A percentile compares a stretch with the other conserved stretches of the same genome.
These are phyloP conservation scores for Psophia crepitans DNA, from an alignment of 2,113 vertebrate species.

Conservation along the genomic window DNA sequence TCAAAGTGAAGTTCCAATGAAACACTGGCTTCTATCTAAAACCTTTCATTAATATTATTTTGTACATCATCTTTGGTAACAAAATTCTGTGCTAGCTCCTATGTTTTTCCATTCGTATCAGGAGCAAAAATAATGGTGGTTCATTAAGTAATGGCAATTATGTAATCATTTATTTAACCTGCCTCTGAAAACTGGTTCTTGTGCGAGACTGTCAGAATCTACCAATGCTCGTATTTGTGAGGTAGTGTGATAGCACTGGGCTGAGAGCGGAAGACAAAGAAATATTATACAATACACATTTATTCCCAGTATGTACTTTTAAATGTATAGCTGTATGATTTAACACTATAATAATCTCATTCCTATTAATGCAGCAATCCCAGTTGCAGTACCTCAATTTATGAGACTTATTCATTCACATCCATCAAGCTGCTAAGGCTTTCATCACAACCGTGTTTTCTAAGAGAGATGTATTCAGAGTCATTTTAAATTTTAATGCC, in stretches of 20 bases:
- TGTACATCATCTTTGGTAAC: neutral
- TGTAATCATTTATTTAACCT: neutral
- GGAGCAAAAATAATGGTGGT: neutral
- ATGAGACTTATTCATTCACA: constrained; percentile 52
- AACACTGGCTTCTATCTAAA: neutral
- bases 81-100: neutral
- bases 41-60: neutral
- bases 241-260: neutral
- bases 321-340: constrained; percentile 60
- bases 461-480: constrained; percentile 37
- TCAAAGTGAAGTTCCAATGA: neutral
- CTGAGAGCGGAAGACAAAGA: neutral
- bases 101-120: neutral
- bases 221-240: neutral
- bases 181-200: neutral
- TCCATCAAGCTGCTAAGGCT: constrained; percentile 47
- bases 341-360: constrained; percentile 63
- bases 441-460: constrained; percentile 48
- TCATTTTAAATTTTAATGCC: constrained; percentile 42
- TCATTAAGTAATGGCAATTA: neutral
- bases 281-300: neutral
- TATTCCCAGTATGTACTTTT: constrained; percentile 30
- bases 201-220: neutral
- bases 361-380: constrained; percentile 65
- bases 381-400: constrained; percentile 53